These are phyloP conservation scores for Cerceris ruficornis DNA, from an alignment of 2,888 invertebrate genomes.

Conservation along the genomic window DNA sequence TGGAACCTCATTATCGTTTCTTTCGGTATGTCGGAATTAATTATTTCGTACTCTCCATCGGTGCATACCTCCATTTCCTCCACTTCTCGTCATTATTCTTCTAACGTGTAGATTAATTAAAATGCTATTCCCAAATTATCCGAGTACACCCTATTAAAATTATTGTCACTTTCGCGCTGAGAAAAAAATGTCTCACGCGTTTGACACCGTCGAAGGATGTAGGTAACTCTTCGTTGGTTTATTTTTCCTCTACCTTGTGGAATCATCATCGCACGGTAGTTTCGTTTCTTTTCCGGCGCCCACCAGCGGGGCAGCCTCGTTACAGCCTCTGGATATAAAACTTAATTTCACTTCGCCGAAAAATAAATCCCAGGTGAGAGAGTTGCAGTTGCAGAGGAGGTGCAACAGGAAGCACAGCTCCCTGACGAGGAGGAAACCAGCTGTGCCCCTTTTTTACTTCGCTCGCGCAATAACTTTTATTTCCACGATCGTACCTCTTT, in stretches of 20 bases:
- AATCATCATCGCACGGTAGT: constrained; percentile 59
- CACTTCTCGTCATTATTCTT: no score
- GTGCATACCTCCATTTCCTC: no score
- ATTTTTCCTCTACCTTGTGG: constrained; percentile 31
- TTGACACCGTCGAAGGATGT: no score
- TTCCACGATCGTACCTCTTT: constrained; percentile 39
- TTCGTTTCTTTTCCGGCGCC: constrained; percentile 53
- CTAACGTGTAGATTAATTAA: no score
- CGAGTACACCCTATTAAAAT: no score
- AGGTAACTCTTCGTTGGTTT: no score
- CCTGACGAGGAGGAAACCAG: constrained; percentile 41
- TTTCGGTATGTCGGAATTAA: no score
- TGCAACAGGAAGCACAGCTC: constrained; percentile 52
- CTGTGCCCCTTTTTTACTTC: constrained; percentile 47
- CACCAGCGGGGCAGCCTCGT: constrained; percentile 58
- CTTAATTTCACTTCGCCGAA: constrained; percentile 72
- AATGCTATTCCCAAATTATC: no score
- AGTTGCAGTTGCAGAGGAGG: constrained; percentile 16
- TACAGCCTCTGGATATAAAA: constrained; percentile 69
- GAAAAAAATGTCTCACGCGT: no score
- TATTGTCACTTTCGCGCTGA: no score
- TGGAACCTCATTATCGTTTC: no score
- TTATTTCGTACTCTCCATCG: no score
- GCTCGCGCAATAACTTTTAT: constrained; percentile 39
- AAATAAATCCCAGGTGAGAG: constrained; percentile 60